phyloP scores from a whole-genome alignment of 2,113 vertebrate species.

The Lagopus leucura region DNA sequence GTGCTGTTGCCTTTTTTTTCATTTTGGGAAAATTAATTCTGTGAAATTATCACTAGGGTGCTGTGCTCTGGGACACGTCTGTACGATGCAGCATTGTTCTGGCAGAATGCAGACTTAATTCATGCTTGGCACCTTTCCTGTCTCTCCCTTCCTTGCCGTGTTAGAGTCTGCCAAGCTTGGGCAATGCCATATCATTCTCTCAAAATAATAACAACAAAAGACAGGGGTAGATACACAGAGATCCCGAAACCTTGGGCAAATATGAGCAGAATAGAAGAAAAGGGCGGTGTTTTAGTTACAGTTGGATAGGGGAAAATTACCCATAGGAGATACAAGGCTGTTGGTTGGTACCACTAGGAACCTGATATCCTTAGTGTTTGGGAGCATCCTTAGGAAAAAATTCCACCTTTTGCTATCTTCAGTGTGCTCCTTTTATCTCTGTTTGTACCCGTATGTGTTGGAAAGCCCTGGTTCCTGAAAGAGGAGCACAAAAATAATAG shows the following conservation, averaged over 20 bases:
- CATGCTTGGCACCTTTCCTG: slow-evolving; percentile 58
- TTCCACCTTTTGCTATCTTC: background rate
- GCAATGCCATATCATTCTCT: accelerated
- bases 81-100: slow-evolving; percentile 22
- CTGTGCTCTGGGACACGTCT: slow-evolving; percentile 54
- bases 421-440: background rate
- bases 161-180: slow-evolving; percentile 16
- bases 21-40: slow-evolving; percentile 71
- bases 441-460: background rate
- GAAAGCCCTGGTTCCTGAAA: background rate
- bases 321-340: background rate
- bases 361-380: background rate
- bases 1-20: slow-evolving; percentile 24
- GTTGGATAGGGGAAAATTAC: background rate
- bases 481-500: background rate
- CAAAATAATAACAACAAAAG: background rate
- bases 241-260: background rate
- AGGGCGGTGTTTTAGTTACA: background rate
- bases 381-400: background rate
- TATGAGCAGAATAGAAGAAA: background rate
- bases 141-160: background rate
- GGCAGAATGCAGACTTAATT: slow-evolving; percentile 59
- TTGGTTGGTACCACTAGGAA: background rate
- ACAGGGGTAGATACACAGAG: background rate
- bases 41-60: slow-evolving; percentile 63